These are phyloP conservation scores for Lucilia sericata DNA, from an alignment of 1,140 invertebrate species.

Conservation along the genomic window DNA sequence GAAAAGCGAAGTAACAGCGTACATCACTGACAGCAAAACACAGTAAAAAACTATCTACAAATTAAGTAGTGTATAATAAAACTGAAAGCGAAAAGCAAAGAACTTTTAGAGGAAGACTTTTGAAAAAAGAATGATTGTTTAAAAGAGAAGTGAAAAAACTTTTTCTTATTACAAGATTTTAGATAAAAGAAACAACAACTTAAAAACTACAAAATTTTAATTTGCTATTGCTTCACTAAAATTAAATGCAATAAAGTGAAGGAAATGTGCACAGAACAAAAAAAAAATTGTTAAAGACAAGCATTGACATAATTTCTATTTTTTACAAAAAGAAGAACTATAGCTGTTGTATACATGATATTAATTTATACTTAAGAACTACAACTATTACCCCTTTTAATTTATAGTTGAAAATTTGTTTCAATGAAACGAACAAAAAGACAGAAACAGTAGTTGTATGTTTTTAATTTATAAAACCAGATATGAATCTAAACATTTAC, in stretches of 20 bases:
- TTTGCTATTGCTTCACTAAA: conserved; percentile 6
- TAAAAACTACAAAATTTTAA: neutral
- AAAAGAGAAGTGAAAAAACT: neutral
- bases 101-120: neutral
- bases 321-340: neutral
- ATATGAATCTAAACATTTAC: conserved; percentile 14
- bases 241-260: neutral
- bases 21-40: too few species aligned
- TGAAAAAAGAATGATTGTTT: neutral
- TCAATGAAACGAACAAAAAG: neutral
- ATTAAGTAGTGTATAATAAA: neutral
- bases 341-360: neutral
- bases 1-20: too few species aligned
- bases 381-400: neutral
- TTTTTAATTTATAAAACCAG: neutral
- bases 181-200: neutral
- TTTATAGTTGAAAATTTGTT: conserved; percentile 1
- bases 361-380: neutral
- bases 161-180: conserved; percentile 27
- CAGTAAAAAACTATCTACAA: neutral
- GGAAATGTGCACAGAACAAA: too few species aligned
- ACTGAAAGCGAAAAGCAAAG: conserved; percentile 5
- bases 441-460: conserved; percentile 12
- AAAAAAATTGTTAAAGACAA: neutral
- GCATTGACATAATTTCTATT: neutral